phyloP scores from a whole-genome alignment of 1,140 invertebrate species.

The Lasaia peninsularis region DNA sequence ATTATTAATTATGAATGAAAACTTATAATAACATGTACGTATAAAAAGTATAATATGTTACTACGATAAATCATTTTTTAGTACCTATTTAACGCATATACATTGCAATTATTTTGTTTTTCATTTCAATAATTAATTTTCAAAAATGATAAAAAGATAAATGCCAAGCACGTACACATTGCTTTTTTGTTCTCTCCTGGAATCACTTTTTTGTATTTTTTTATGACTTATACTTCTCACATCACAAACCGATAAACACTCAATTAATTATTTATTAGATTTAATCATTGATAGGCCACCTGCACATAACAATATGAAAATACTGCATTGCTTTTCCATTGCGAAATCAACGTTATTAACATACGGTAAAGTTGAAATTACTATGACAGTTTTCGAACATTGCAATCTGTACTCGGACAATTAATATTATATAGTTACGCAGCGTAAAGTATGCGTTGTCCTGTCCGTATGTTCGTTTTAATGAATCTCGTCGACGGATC shows the following conservation, averaged over 20 bases:
- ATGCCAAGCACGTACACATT: too few relatives aligned
- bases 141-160: too few relatives aligned
- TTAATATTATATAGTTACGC: neutral
- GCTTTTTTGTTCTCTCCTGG: too few relatives aligned
- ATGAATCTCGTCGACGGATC: neutral
- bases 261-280: neutral
- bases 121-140: too few relatives aligned
- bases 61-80: too few relatives aligned
- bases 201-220: too few relatives aligned
- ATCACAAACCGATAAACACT: neutral
- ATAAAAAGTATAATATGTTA: too few relatives aligned
- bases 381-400: neutral
- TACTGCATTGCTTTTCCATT: neutral
- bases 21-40: too few relatives aligned
- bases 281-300: neutral
- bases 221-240: too few relatives aligned
- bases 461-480: neutral
- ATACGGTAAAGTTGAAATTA: neutral
- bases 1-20: too few relatives aligned
- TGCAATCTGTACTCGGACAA: neutral
- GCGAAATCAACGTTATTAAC: neutral
- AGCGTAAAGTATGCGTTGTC: neutral
- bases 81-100: too few relatives aligned
- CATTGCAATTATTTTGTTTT: too few relatives aligned
- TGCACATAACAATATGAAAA: neutral